Evolutionary conservation across 2,797 vertebrate species (phyloP).

Genomic region (Coccyzus lansbergi): DNA sequence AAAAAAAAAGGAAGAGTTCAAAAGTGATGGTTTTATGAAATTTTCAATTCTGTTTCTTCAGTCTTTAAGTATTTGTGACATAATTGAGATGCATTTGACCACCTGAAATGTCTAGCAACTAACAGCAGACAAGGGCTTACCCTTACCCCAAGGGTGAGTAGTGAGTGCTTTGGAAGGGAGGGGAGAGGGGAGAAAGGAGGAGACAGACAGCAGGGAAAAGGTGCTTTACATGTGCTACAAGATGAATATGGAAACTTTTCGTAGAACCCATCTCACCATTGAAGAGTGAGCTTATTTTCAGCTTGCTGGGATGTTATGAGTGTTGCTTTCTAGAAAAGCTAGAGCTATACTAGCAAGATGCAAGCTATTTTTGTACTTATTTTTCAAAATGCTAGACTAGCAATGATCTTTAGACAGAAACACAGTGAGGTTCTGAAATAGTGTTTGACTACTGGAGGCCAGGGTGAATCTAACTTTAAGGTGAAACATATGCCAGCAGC

Average conservation of each 20-base stretch:
- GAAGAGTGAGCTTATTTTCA: background rate
- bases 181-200: too few relatives aligned
- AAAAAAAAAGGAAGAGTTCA: background rate
- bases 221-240: background rate
- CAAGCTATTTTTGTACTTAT: background rate
- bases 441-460: background rate
- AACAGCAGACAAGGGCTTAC: background rate
- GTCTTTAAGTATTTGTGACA: background rate
- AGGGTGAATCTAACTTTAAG: background rate
- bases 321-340: background rate
- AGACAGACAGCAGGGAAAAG: background rate
- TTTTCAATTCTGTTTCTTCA: too few relatives aligned
- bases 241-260: background rate
- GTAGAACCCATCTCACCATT: background rate
- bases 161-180: accelerated
- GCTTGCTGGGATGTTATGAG: accelerated
- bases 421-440: background rate
- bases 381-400: background rate
- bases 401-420: background rate
- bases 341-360: background rate
- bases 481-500: background rate
- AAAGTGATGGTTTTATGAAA: background rate
- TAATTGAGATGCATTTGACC: background rate
- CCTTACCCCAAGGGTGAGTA: accelerated
- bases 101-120: background rate